A percentile compares a stretch with the other conserved stretches of the same genome.
Evolutionary conservation across 1,140 invertebrate genomes (phyloP).

Genomic region (Drosophila mauritiana): DNA sequence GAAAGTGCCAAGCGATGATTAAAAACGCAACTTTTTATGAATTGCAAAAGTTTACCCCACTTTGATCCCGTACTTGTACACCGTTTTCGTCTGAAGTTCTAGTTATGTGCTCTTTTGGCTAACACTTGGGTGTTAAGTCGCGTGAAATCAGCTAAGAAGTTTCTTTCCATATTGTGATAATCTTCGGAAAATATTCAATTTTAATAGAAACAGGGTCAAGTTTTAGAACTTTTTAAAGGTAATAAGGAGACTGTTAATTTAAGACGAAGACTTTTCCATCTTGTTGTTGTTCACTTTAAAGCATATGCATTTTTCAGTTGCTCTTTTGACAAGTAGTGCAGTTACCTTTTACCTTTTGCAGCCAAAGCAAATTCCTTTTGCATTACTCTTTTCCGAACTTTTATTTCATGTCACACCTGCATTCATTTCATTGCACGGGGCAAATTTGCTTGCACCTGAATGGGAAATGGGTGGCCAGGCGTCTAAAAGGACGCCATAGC

Average conservation of each 20-base stretch:
- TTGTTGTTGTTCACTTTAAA: too few relatives aligned
- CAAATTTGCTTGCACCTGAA: conserved; percentile 57
- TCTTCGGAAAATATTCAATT: too few relatives aligned
- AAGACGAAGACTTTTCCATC: too few relatives aligned
- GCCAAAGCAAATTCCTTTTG: not conserved
- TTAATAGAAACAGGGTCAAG: too few relatives aligned
- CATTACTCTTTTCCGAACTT: not conserved
- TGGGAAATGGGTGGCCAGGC: conserved; percentile 20
- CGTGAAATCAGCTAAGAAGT: not conserved
- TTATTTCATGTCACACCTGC: conserved; percentile 10
- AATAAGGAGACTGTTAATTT: too few relatives aligned
- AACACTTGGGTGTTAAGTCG: not conserved
- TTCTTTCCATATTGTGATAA: too few relatives aligned
- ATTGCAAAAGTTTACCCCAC: conserved; percentile 43
- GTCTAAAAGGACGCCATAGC: conserved; percentile 4
- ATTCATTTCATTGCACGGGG: conserved; percentile 47
- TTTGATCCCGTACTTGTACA: not conserved
- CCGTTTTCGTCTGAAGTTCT: not conserved
- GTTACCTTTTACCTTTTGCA: not conserved
- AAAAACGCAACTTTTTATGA: conserved; percentile 51
- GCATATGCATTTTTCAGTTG: too few relatives aligned
- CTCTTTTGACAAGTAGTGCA: too few relatives aligned
- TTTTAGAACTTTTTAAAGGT: too few relatives aligned
- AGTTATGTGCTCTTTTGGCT: not conserved
- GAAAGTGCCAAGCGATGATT: conserved; percentile 39